Conservation (phyloP, 2,888 invertebrate genomes). For the Unio pictorum region DNA sequence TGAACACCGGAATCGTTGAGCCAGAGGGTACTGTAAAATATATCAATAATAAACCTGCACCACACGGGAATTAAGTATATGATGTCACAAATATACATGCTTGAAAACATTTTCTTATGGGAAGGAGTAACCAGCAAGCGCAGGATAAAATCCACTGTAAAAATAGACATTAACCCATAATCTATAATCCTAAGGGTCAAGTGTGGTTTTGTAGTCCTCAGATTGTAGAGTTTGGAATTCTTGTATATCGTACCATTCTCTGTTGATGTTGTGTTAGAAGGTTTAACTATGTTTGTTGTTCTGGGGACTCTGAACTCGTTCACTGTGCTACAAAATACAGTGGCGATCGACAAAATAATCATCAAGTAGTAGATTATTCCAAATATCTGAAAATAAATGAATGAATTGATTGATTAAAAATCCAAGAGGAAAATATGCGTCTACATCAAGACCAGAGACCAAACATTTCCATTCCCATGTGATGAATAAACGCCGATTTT, state of each 20-base stretch:
- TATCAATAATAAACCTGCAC: conserved; percentile 31
- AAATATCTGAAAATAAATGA: conserved; percentile 46
- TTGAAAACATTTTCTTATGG: conserved; percentile 19
- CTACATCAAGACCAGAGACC: too few relatives aligned
- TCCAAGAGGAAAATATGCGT: too few relatives aligned
- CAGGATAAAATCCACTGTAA: conserved; percentile 43
- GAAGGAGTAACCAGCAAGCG: conserved; percentile 39
- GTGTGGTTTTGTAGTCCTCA: conserved; percentile 42
- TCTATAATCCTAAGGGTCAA: conserved; percentile 31
- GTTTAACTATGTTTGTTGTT: conserved; percentile 12
- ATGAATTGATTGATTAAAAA: neutral
- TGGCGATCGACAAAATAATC: conserved; percentile 43
- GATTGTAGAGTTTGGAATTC: conserved; percentile 25
- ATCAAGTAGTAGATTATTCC: conserved; percentile 45
- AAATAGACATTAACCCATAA: conserved; percentile 38
- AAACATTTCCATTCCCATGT: too few relatives aligned
- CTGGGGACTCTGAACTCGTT: conserved; percentile 39
- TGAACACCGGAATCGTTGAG: conserved; percentile 17
- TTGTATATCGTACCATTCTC: conserved; percentile 11
- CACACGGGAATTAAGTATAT: conserved; percentile 45
- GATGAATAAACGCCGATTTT: too few relatives aligned
- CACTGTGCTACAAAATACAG: conserved; percentile 46
- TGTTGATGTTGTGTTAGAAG: conserved; percentile 14
- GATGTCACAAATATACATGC: conserved; percentile 35
- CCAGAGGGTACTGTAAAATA: conserved; percentile 29